Evolutionary conservation across 1,140 invertebrate species (phyloP).

Genomic region (Leptinotarsa undecemlineata): DNA sequence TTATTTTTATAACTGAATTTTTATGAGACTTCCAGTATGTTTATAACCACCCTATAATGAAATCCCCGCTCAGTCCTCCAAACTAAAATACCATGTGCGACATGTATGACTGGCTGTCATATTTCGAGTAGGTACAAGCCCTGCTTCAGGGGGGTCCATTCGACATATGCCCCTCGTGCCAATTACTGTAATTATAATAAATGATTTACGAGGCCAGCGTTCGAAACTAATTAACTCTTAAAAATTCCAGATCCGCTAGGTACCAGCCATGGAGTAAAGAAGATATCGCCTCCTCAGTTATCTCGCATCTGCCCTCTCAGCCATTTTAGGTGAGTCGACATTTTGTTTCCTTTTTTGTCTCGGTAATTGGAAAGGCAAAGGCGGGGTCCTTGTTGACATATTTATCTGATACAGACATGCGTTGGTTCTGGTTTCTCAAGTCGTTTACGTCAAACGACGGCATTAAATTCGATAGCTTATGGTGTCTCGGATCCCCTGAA

Average conservation of each 20-base stretch:
- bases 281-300: conserved; percentile 36
- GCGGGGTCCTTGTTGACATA: conserved; percentile 51
- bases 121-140: too few relatives aligned
- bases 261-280: conserved; percentile 45
- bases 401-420: conserved; percentile 51
- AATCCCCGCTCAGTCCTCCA: too few relatives aligned
- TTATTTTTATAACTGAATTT: too few relatives aligned
- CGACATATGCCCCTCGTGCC: background rate
- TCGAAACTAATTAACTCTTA: conserved; percentile 28
- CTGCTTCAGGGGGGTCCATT: background rate
- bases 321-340: conserved; percentile 47
- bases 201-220: conserved; percentile 29
- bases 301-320: conserved; percentile 43
- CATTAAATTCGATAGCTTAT: conserved; percentile 49
- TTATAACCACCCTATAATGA: too few relatives aligned
- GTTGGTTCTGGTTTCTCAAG: conserved; percentile 42
- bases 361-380: conserved; percentile 46
- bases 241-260: conserved; percentile 36
- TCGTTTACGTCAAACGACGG: conserved; percentile 50
- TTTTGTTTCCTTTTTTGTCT: conserved; percentile 32
- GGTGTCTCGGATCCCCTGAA: background rate
- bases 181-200: conserved; percentile 16
- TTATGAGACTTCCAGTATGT: too few relatives aligned
- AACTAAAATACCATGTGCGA: too few relatives aligned
- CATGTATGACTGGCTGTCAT: too few relatives aligned